These are phyloP conservation scores for Urocitellus parryii DNA, from an alignment of 2,113 vertebrate genomes.

Conservation along the genomic window DNA sequence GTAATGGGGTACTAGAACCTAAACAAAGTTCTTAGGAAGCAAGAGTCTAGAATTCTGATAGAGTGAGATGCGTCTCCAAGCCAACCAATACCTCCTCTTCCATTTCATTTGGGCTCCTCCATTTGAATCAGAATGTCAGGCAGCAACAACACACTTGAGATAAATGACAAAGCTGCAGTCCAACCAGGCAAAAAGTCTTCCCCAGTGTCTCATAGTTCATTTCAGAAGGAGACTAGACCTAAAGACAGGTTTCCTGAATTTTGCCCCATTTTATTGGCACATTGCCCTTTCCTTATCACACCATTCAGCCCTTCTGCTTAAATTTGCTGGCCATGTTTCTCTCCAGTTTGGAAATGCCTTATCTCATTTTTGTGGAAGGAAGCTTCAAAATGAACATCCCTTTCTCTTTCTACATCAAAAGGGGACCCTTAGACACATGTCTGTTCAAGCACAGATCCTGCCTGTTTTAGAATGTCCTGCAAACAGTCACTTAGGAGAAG, in stretches of 20 bases:
- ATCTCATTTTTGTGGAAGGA: slow-evolving; percentile 19
- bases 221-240: neutral
- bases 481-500: neutral
- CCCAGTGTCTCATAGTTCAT: neutral
- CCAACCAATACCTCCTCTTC: neutral
- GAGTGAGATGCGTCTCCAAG: neutral
- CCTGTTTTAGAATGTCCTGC: neutral
- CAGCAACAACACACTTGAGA: neutral
- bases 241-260: neutral
- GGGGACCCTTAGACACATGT: neutral
- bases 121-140: slow-evolving; percentile 37
- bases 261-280: slow-evolving; percentile 1
- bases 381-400: neutral
- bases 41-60: neutral
- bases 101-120: neutral
- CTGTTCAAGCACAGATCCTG: neutral
- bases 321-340: neutral
- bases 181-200: neutral
- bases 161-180: neutral
- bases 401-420: neutral
- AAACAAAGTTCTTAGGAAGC: neutral
- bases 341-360: neutral
- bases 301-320: neutral
- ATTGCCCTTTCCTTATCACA: neutral
- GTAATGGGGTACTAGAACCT: neutral